phyloP scores from a whole-genome alignment of 2,888 invertebrate species.

The Apamea anceps region DNA sequence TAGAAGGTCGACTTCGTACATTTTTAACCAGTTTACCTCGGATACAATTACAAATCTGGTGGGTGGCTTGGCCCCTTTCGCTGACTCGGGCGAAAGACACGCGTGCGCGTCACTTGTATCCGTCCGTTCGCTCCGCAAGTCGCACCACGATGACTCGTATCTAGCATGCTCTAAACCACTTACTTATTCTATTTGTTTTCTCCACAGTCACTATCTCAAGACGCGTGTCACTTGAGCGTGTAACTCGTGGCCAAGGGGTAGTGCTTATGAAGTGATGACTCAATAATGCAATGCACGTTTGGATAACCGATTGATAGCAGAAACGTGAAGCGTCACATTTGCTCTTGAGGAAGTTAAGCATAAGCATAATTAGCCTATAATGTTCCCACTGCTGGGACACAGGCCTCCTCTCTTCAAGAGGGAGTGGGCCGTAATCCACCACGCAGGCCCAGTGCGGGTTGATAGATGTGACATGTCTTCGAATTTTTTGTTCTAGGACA shows the following conservation, averaged over 20 bases:
- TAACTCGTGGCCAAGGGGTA: neutral
- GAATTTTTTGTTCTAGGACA: no score
- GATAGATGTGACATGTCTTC: no score
- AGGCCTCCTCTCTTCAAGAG: no score
- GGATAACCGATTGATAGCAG: neutral
- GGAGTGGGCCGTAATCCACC: no score
- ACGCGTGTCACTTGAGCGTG: neutral
- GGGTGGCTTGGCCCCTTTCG: neutral
- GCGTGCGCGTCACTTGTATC: neutral
- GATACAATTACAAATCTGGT: neutral
- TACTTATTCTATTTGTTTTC: neutral
- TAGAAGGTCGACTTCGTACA: conserved; percentile 8
- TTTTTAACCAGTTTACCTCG: neutral
- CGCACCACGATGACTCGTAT: neutral
- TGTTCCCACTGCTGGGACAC: no score
- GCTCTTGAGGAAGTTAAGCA: neutral
- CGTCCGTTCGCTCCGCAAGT: neutral
- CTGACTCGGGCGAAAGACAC: no score
- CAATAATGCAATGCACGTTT: neutral
- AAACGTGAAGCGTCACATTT: neutral
- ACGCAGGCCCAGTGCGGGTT: no score
- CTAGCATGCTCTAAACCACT: neutral
- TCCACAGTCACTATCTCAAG: neutral
- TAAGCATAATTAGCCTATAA: no score
- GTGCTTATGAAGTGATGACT: no score